Conservation (phyloP, 1,140 invertebrate species). For the Nomia melanderi region DNA sequence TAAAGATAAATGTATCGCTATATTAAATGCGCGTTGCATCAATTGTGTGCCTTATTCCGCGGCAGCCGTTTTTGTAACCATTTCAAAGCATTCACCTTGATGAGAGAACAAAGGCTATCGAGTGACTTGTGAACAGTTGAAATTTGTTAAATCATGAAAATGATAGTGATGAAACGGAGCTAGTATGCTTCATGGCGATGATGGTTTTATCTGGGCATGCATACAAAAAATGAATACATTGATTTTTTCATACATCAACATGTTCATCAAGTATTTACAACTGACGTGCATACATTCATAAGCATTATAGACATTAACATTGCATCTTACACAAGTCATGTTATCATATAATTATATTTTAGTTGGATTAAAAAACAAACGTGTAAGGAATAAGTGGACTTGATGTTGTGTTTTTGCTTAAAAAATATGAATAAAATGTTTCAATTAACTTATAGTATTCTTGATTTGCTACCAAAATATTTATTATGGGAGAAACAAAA, state of each 20-base stretch:
- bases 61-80: conserved; percentile 79
- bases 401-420: conserved; percentile 81
- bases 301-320: conserved; percentile 57
- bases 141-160: conserved; percentile 24
- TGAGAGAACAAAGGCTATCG: conserved; percentile 19
- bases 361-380: conserved; percentile 74
- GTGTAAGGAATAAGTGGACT: conserved; percentile 78
- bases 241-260: conserved; percentile 54
- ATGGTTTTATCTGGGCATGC: conserved; percentile 58
- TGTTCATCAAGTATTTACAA: conserved; percentile 45
- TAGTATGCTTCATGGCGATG: conserved; percentile 2
- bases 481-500: not conserved
- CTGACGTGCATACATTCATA: conserved; percentile 59
- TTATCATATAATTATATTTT: conserved; percentile 78
- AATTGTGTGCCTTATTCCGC: conserved; percentile 81
- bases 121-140: conserved; percentile 16
- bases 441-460: conserved; percentile 57
- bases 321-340: conserved; percentile 73
- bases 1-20: conserved; percentile 70
- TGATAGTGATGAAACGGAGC: not conserved
- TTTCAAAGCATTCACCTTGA: conserved; percentile 65
- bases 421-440: conserved; percentile 80
- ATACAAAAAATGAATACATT: conserved; percentile 35
- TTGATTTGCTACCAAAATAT: not conserved
- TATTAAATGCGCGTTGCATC: conserved; percentile 78